Evolutionary conservation across 2,888 invertebrate species (phyloP).

Genomic region (Salpingus planirostris): DNA sequence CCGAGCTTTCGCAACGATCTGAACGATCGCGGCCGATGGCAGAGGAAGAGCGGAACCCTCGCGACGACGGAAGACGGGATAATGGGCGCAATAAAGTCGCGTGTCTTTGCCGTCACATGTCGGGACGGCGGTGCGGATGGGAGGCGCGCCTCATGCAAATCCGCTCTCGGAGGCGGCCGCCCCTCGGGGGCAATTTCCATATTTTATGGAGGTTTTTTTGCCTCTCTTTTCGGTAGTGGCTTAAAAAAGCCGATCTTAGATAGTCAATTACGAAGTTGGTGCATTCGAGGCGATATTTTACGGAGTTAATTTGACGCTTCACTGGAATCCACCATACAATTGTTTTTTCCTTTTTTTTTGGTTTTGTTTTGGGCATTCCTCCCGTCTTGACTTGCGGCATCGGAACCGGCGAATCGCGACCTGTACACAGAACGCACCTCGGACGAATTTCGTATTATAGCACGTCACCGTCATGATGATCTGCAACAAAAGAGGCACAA

Average conservation of each 20-base stretch:
- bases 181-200: constrained; percentile 18
- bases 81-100: too few relatives aligned
- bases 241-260: constrained; percentile 18
- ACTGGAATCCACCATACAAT: constrained; percentile 29
- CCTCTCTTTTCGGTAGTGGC: constrained; percentile 12
- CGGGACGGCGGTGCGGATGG: too few relatives aligned
- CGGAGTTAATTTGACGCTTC: constrained; percentile 37
- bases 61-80: too few relatives aligned
- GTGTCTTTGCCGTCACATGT: constrained; percentile 7
- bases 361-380: neutral
- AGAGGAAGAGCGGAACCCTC: too few relatives aligned
- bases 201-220: constrained; percentile 20
- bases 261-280: constrained; percentile 23
- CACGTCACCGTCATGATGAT: constrained; percentile 4
- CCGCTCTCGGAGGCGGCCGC: too few relatives aligned
- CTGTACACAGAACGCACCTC: constrained; percentile 1
- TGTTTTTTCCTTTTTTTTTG: constrained; percentile 22
- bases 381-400: neutral
- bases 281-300: constrained; percentile 32
- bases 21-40: too few relatives aligned
- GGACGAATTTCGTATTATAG: constrained; percentile 2
- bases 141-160: too few relatives aligned
- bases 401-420: neutral
- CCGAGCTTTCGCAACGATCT: too few relatives aligned
- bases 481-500: too few relatives aligned